Conservation (phyloP, 2,888 invertebrate genomes). For the Eulithis prunata region DNA sequence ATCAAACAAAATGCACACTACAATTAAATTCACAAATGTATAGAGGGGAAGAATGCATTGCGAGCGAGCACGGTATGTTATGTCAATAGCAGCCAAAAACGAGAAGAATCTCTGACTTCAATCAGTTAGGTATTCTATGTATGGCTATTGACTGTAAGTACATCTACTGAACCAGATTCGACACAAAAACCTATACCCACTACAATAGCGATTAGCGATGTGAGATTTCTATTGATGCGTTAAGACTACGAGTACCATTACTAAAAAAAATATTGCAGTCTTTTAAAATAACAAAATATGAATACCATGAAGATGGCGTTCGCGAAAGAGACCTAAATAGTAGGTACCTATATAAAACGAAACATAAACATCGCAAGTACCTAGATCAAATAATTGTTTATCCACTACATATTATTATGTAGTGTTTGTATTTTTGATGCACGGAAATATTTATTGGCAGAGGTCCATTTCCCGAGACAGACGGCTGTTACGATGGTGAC, state of each 20-base stretch:
- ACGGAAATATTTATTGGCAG: constrained; percentile 55
- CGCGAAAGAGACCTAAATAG: constrained; percentile 8
- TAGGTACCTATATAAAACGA: constrained; percentile 6
- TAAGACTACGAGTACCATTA: too few species aligned
- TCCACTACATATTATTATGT: constrained; percentile 7
- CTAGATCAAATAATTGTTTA: constrained; percentile 37
- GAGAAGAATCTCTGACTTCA: neutral
- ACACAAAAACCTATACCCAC: too few species aligned
- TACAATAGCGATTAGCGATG: too few species aligned
- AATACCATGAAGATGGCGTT: neutral
- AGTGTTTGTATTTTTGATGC: constrained; percentile 43
- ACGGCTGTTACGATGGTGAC: constrained; percentile 47
- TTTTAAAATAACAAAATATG: neutral
- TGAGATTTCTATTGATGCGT: too few species aligned
- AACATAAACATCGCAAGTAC: constrained; percentile 25
- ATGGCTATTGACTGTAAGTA: neutral
- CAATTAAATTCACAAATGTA: constrained; percentile 46
- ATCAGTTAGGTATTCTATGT: neutral
- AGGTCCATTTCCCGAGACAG: constrained; percentile 45
- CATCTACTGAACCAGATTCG: neutral
- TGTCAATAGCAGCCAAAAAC: constrained; percentile 40
- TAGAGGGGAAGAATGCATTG: constrained; percentile 46
- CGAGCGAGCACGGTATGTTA: constrained; percentile 47
- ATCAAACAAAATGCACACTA: constrained; percentile 47
- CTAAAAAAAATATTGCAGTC: too few species aligned